Evolutionary conservation across 2,888 invertebrate genomes (phyloP), one percentile per base, ranked within the genome.

Genomic region (Podotricha telesiphe): DNA sequence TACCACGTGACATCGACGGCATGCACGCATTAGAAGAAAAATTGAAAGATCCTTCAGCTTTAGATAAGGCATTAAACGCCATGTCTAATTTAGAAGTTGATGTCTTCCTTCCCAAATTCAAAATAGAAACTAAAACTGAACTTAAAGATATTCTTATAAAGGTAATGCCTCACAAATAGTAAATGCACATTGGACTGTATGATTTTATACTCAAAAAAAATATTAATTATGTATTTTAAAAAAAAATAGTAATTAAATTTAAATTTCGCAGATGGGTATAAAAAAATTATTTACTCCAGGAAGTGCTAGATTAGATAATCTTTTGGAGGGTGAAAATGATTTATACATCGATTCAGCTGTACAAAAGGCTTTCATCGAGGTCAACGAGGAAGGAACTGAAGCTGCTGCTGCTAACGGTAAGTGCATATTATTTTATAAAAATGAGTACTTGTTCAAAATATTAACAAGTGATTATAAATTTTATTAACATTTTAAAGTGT

Each of bases 331-430:
- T 28, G 17, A 6, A 28, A 28, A 17, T 28, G 77, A 84, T 2
- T 83, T 97, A 22, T 86, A 78, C 66, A 94, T 98, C 13, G 94
- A 94, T 76, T 93, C 95, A 74, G 95, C 96, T 11, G 81, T 96
- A 6, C 98, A 98, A 79, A 97, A 97, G 84, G 96, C 97, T 4
- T 96, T 95, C 78, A 95, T 98, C 78, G 96, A 96, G 81, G 95
- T 98, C 0, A 96, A 96, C 81, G 98, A 98, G 84, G 96, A 97
- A 81, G 98, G 98, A 0, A 95, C 96, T 11, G 97, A 97, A 84
- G 96, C 97, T 1, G 95, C 97, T 59, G 96, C 97, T 45, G 96
- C 96, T 22, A 97, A 96, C 74, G 95, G 97, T 96, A 91, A 94
- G 94, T 77, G 13, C 22, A 50, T 50, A 37, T 37, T 19, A 5